Evolutionary conservation across 2,797 vertebrate species (phyloP).

Genomic region (Pseudocheirus occidentalis): DNA sequence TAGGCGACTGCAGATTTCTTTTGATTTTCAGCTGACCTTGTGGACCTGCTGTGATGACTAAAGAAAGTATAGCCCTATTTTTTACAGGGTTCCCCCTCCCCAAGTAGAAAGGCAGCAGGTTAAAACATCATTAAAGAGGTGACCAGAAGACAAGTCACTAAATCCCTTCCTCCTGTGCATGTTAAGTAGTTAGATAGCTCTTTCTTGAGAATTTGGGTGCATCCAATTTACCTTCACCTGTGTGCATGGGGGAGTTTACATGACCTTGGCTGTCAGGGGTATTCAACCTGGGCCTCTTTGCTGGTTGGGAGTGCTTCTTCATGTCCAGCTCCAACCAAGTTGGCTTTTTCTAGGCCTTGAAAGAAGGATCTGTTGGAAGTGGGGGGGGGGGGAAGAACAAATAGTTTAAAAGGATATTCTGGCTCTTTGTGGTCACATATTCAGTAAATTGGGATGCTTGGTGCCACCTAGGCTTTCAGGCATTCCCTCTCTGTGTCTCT

Average conservation of each 20-base stretch:
- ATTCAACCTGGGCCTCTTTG: neutral
- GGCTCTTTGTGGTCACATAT: neutral
- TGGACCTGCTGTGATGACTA: constrained; percentile 16
- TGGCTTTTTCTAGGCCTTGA: neutral
- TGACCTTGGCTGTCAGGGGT: neutral
- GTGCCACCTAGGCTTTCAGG: neutral
- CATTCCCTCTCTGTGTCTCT: neutral
- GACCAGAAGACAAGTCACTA: neutral
- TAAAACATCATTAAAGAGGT: constrained; percentile 6
- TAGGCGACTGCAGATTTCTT: neutral
- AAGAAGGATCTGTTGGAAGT: neutral
- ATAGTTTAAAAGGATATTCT: neutral
- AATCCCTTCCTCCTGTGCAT: fast-evolving
- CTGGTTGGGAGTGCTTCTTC: neutral
- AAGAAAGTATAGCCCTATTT: neutral
- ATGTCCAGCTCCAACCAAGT: neutral
- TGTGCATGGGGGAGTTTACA: neutral
- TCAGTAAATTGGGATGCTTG: neutral
- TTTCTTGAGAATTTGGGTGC: constrained; percentile 65
- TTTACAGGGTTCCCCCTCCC: neutral
- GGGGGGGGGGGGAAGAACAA: neutral
- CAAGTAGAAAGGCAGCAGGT: neutral
- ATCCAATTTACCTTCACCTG: constrained; percentile 30
- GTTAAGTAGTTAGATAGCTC: too few species aligned
- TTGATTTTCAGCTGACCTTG: neutral